These are phyloP conservation scores for Helogale parvula DNA, from an alignment of 2,113 vertebrate genomes.

Conservation along the genomic window DNA sequence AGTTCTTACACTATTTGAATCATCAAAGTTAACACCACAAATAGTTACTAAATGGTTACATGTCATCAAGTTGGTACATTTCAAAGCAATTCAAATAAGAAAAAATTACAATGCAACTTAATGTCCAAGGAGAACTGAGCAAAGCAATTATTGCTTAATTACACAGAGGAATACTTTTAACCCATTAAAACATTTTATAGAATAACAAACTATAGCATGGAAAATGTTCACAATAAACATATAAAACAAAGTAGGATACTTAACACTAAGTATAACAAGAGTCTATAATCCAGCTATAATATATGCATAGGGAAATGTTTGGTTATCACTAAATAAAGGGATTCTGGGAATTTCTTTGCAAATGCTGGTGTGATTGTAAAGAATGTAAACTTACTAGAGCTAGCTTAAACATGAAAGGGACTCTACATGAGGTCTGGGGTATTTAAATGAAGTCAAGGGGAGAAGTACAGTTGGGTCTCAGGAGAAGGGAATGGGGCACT, in stretches of 20 bases:
- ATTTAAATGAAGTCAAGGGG: neutral
- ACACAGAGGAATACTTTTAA: neutral
- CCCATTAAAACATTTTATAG: neutral
- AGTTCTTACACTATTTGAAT: neutral
- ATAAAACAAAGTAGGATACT: neutral
- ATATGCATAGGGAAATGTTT: neutral
- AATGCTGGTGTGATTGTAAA: neutral
- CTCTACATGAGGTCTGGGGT: neutral
- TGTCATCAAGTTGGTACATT: neutral
- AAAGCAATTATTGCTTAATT: slow-evolving; percentile 2
- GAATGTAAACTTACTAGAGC: neutral
- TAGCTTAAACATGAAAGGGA: neutral
- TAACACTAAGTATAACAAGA: neutral
- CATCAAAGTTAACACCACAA: neutral
- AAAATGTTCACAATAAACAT: neutral
- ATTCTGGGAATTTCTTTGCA: slow-evolving; percentile 8
- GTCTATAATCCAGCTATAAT: neutral
- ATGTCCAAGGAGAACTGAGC: neutral
- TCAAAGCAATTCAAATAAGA: neutral
- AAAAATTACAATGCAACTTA: neutral
- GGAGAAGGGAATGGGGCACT: too few relatives aligned
- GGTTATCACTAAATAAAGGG: neutral
- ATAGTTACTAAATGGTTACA: neutral
- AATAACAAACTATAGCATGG: neutral
- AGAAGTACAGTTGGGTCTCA: neutral